Evolutionary conservation across 1,140 invertebrate species (phyloP), one percentile per base, ranked within the genome.

Genomic region (Elysia chlorotica): DNA sequence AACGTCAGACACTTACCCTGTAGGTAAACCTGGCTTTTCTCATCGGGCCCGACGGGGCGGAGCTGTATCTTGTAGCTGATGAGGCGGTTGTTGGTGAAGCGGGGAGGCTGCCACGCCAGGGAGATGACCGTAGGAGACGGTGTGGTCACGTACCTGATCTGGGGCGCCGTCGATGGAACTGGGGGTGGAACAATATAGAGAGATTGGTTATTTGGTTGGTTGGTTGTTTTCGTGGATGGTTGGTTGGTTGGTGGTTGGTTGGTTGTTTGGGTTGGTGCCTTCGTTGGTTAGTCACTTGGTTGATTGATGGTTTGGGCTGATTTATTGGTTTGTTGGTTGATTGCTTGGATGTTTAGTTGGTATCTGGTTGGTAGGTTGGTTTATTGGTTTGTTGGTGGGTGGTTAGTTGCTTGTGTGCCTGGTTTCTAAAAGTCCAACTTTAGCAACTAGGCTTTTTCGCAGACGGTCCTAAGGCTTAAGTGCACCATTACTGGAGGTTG

Each of bases 51-150:
- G n/a, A n/a, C n/a, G n/a, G n/a, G n/a, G n/a, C n/a, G n/a, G n/a
- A n/a, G n/a, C n/a, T n/a, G n/a, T n/a, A 96, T 87, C 63, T 93
- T 91, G 88, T 96, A 96, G 56, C 93, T 94, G 57, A 95, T 90
- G 75, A 97, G 89, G 73, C 93, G 94, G 67, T 94, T 95, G 86
- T 96, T 96, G 30, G 93, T 92, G 82, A 94, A 95, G 17, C 91
- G 90, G 19, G 95, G 95, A 4, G 94, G 92, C 85, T 92, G 91
- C 95, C 95, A 97, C 76, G 92, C 93, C 19, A 97, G 90, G 69
- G 93, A 93, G 33, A 97, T 92, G 75, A 94, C 91, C 74, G 91
- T 92, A n/a, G 93, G 91, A 83, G 96, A 94, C 37, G 95, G 90
- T 0, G 94, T 92, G 35, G 92, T 90, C n/a, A 93, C 90, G 76